Evolutionary conservation across 1,140 invertebrate genomes (phyloP), one percentile per base, ranked within the genome.

Genomic region (Drosophila ercepeae): DNA sequence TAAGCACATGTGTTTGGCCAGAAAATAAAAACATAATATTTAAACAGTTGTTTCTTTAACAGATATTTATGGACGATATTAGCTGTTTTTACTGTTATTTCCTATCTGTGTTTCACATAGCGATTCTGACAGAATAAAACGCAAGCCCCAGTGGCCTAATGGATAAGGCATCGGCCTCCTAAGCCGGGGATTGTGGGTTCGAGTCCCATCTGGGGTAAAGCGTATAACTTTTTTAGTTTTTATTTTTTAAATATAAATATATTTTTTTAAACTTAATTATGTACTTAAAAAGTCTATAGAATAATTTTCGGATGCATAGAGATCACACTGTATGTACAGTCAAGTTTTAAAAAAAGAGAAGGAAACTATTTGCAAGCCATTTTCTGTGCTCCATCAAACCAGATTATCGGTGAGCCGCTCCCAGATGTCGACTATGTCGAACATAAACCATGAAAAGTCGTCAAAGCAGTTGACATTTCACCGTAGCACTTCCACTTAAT

Each of bases 401-500:
- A 51, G 36, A 70, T 70, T 71, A 44, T 42, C 46, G 16, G 39
- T 14, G 8, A 6, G 42, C 34, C 65, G 41, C 32, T 70, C 52
- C 44, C 34, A 49, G 41, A 29, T 45, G 36, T 11, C 16, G 14
- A 13, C 6, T 41, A 36, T 16, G 57, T 3, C 55, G 44, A 51
- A 59, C 32, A 59, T 42, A 71, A 63, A 63, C 57, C 45, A 72
- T 39, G 49, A 52, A 32, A 61, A 48, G 32, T 72, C 55, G 68
- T 72, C 68, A 52, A 25, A 51, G 55, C 69, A 72, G 48, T 72
- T 72, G 69, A 72, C 69, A 72, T 72, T 72, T 72, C 49, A 48
- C 48, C 71, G 57, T 71, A 57, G 46, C 69, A 67, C 49, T 72
- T 72, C 68, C 69, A 72, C 68, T 72, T 48, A 72, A 72, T 72